phyloP scores from a whole-genome alignment of 2,888 invertebrate species.

The Andrena dorsata region DNA sequence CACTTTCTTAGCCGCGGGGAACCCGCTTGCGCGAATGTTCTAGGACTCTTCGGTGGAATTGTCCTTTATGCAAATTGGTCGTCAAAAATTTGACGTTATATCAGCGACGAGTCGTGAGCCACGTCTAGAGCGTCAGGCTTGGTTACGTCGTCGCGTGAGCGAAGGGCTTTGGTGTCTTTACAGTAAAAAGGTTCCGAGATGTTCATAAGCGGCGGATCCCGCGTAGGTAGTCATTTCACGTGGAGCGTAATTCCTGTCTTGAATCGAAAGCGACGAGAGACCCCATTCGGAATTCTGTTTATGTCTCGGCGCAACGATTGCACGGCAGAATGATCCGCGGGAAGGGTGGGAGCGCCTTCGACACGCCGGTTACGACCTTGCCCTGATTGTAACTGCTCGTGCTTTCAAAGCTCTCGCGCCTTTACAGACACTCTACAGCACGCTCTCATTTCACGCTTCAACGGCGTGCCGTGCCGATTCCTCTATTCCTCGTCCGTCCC shows the following conservation, averaged over 20 bases:
- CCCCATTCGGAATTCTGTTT: conserved; percentile 48
- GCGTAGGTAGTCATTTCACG: conserved; percentile 2
- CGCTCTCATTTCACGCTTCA: conserved; percentile 63
- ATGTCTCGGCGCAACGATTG: conserved; percentile 38
- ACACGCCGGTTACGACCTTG: conserved; percentile 70
- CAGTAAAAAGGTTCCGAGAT: conserved; percentile 17
- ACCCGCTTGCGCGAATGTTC: conserved; percentile 27
- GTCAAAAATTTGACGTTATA: background rate
- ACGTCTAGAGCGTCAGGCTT: background rate
- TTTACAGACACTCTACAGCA: conserved; percentile 56
- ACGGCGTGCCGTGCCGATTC: conserved; percentile 26
- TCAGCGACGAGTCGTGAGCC: background rate
- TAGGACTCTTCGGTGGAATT: conserved; percentile 13
- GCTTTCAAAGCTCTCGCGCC: conserved; percentile 64
- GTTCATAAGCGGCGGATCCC: background rate
- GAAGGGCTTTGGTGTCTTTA: no score
- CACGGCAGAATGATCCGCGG: conserved; percentile 43
- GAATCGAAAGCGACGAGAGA: background rate
- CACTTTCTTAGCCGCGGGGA: conserved; percentile 13
- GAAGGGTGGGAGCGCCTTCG: conserved; percentile 62
- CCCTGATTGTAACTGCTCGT: conserved; percentile 66
- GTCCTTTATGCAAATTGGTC: background rate
- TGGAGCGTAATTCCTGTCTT: conserved; percentile 14
- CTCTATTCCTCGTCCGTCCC: conserved; percentile 25
- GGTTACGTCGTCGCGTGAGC: no score